Base-by-base conservation (phyloP, 2,113 vertebrate species). In the Oryzias curvinotus region DNA sequence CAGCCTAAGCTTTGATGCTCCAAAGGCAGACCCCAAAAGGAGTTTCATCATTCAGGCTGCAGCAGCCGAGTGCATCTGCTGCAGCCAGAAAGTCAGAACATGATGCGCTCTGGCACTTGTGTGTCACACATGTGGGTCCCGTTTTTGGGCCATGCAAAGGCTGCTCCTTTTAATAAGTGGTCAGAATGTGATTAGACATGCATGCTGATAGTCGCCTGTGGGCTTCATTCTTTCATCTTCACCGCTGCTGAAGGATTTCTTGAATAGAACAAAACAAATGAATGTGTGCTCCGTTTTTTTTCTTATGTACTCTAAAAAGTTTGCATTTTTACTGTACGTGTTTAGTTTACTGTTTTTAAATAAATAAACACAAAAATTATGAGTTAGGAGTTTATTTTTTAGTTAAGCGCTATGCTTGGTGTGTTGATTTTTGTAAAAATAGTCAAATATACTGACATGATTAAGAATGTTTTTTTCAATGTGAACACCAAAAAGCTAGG, bases 51-150 rank as follows among this genome's bases (percentile, higher is more conserved):
- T 45, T 46, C 36, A 36, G 48, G 49, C 68, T 73, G 60, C 70
- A 41, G 62, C 44, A 64, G 66, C 75, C 3, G 47, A 62, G 62
- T 66, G 62, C 55, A 52, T 80, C 46, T 59, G 65, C 52, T 62
- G 70, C 52, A 25, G 36, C 52, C 19, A 7, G 25, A 36, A 36
- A 18, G 42, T 21, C 19, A 28, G 56, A 46, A 43, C 50, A 52
- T 82, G 73, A 86, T 87, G 76, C 44, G 51, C 28, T 66, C 56
- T 84, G 86, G 70, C 86, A 84, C 54, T 72, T 81, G 71, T 84
- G 75, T 85, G 80, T 52, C 77, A 80, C 48, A 62, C 56, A 63
- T 78, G 45, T 57, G 12, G 68, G 56, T 53, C 64, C 14, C 44
- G 73, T 54, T 66, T 67, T 61, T 50, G 64, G 60, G 70, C 53